Evolutionary conservation across 2,113 vertebrate genomes (phyloP).

Genomic region (Seriola aureovittata): DNA sequence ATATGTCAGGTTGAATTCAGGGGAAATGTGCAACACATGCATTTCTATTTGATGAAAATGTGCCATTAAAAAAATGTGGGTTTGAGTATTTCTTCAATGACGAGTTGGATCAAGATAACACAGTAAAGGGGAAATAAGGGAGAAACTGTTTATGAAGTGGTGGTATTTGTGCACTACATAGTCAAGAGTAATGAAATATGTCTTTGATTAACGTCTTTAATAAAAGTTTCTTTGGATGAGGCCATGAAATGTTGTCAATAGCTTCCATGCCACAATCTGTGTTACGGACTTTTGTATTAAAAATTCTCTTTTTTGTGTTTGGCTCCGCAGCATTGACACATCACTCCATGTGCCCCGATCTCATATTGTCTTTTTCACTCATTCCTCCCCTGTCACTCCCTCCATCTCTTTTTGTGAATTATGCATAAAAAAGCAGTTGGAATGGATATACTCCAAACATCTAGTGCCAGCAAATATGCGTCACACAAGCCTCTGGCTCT

Average conservation of each 20-base stretch:
- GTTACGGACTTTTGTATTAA: constrained; percentile 33
- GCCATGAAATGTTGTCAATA: constrained; percentile 6
- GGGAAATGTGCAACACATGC: neutral
- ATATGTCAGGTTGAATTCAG: neutral
- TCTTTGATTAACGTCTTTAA: constrained; percentile 21
- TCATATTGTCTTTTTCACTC: constrained; percentile 45
- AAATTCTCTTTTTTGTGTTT: constrained; percentile 48
- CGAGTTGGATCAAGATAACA: neutral
- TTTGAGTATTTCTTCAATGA: constrained; percentile 11
- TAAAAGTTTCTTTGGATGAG: constrained; percentile 25
- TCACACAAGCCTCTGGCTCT: constrained; percentile 68
- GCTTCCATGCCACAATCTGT: constrained; percentile 19
- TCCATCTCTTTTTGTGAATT: constrained; percentile 72
- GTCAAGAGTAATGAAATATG: constrained; percentile 11
- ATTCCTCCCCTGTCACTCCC: constrained; percentile 40
- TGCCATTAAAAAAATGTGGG: neutral
- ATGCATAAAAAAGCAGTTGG: constrained; percentile 75
- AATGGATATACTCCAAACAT: constrained; percentile 66
- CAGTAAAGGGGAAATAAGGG: neutral
- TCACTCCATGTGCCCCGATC: constrained; percentile 42
- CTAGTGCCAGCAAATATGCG: constrained; percentile 67
- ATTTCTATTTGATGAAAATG: neutral
- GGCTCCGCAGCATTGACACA: constrained; percentile 50
- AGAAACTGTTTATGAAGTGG: neutral
- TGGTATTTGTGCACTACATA: neutral